A percentile compares a stretch with the other conserved stretches of the same genome.
Evolutionary conservation across 2,113 vertebrate species (phyloP).

Genomic region (Pyrgilauda ruficollis): DNA sequence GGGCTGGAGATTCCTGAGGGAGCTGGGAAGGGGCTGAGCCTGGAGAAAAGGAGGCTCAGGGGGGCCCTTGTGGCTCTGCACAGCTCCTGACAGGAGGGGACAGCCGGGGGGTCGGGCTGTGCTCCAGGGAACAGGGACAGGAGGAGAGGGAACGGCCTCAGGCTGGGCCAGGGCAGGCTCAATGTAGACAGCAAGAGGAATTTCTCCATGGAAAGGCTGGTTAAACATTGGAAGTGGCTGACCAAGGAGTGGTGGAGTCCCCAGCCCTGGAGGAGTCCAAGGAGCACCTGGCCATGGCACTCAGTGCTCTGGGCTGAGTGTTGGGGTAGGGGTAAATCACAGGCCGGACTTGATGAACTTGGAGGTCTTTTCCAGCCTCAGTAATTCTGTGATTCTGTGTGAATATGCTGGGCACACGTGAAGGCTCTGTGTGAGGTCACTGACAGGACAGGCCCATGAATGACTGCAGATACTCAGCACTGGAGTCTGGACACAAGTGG

Average conservation of each 20-base stretch:
- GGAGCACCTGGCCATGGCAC: accelerated
- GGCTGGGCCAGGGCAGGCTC: accelerated
- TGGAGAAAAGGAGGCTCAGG: background rate
- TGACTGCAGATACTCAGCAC: background rate
- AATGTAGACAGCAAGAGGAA: accelerated
- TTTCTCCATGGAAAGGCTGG: background rate
- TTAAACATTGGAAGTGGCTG: background rate
- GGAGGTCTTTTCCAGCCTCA: background rate
- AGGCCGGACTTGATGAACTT: background rate
- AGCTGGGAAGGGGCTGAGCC: background rate
- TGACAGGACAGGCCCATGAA: background rate
- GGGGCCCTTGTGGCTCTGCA: background rate
- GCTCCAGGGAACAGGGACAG: background rate
- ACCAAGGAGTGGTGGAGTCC: background rate
- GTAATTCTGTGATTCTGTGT: background rate
- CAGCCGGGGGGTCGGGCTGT: accelerated
- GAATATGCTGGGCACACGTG: accelerated
- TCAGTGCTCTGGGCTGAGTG: background rate
- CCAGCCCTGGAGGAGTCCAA: background rate
- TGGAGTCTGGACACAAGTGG: background rate
- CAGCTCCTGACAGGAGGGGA: background rate
- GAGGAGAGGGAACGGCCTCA: accelerated
- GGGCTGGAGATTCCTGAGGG: background rate
- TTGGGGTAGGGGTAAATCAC: background rate
- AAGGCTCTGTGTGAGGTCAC: accelerated